Conservation (phyloP, 2,113 vertebrate species). For the Centropus bengalensis region DNA sequence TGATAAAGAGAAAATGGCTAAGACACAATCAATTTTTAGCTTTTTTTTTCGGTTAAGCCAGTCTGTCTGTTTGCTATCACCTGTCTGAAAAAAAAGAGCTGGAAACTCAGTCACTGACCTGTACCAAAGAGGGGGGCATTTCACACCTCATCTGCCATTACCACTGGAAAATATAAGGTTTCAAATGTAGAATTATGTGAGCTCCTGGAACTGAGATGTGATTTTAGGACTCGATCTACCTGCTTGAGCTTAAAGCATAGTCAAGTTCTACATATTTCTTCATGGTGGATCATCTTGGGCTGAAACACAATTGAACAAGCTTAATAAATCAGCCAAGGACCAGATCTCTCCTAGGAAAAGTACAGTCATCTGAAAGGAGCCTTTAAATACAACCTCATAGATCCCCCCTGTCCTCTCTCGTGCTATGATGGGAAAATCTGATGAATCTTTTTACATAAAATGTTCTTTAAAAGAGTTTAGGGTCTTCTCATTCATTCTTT, state of each 20-base stretch:
- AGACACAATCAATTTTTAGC: not conserved
- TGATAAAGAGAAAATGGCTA: not conserved
- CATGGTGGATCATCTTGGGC: not conserved
- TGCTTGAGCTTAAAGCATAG: not conserved
- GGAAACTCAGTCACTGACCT: not conserved
- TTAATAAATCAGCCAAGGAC: not conserved
- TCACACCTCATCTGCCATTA: not conserved
- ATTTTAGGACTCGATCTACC: not conserved
- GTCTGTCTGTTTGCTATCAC: not conserved
- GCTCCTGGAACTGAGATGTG: not conserved
- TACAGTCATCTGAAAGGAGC: not conserved
- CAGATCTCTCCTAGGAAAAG: not conserved
- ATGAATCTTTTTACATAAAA: not conserved
- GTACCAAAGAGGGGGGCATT: not conserved
- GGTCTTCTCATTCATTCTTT: not conserved
- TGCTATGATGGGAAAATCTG: not conserved
- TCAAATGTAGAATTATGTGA: not conserved
- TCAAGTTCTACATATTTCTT: rapidly evolving
- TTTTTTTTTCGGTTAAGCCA: not conserved
- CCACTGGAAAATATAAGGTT: not conserved
- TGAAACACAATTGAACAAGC: not conserved
- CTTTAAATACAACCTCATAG: not conserved
- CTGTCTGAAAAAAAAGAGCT: not conserved
- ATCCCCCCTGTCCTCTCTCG: not conserved
- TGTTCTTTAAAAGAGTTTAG: not conserved